Evolutionary conservation across 2,797 vertebrate species (phyloP).

Genomic region (Pangasius krempfi): DNA sequence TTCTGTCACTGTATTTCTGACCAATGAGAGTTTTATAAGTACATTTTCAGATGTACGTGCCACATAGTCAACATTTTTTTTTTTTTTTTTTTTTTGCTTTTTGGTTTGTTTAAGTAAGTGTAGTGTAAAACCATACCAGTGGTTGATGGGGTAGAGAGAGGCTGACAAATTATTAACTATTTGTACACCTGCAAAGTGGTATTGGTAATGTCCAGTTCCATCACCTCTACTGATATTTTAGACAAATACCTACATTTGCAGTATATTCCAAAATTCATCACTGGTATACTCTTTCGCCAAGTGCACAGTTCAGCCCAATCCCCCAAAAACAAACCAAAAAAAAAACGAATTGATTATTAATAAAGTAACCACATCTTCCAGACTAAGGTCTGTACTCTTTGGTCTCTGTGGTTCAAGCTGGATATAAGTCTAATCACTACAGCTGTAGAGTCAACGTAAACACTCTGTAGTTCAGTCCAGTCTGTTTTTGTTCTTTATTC

Average conservation of each 20-base stretch:
- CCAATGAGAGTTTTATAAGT: not conserved
- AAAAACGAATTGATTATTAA: not conserved
- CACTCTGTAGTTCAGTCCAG: not conserved
- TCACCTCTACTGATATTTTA: not conserved
- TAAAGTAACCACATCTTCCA: not conserved
- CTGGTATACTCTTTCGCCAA: not conserved
- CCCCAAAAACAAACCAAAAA: not conserved
- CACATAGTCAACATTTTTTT: not conserved
- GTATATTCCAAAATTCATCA: not conserved
- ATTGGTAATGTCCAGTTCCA: not conserved
- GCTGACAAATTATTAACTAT: not conserved
- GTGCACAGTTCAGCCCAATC: not conserved
- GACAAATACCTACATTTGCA: not conserved
- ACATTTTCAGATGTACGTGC: not conserved
- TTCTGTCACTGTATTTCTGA: not conserved
- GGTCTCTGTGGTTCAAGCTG: not conserved
- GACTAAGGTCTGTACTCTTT: not conserved
- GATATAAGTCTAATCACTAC: not conserved
- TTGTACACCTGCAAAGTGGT: not conserved
- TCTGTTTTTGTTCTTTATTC: conserved; percentile 33
- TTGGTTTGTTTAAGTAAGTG: not conserved
- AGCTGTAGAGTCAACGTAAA: not conserved
- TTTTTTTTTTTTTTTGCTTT: not conserved
- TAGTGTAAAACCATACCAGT: not conserved
- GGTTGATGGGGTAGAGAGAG: not conserved